Evolutionary conservation across 2,113 vertebrate genomes (phyloP).

Genomic region (Phrynosoma platyrhinos): DNA sequence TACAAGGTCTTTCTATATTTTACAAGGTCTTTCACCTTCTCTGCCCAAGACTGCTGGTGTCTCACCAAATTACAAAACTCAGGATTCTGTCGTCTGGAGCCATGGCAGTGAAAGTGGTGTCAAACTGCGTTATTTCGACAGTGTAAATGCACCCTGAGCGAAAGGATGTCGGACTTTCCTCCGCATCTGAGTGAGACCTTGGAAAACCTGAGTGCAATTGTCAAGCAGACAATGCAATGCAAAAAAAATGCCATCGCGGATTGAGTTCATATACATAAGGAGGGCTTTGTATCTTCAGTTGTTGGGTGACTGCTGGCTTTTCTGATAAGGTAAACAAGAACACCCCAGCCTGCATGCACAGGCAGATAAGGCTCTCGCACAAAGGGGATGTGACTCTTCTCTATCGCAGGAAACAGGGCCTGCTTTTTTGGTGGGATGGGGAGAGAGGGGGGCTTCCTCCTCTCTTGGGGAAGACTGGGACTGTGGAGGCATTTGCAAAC

Average conservation of each 20-base stretch:
- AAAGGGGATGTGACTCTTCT: neutral
- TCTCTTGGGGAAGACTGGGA: neutral
- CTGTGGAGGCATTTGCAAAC: neutral
- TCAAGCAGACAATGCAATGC: neutral
- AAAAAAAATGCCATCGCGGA: neutral
- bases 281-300: neutral
- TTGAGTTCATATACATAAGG: neutral
- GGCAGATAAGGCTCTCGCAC: neutral
- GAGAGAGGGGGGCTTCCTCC: too few species aligned
- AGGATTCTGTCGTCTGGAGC: too few species aligned
- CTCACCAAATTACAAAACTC: too few species aligned
- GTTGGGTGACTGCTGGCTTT: neutral
- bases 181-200: neutral
- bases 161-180: neutral
- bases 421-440: neutral
- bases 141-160: too few species aligned
- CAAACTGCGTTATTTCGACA: too few species aligned
- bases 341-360: neutral
- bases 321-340: neutral
- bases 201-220: too few species aligned
- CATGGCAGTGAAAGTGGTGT: too few species aligned
- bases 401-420: conserved; percentile 9
- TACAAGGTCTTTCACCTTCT: too few species aligned
- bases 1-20: too few species aligned
- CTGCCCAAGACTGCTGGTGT: too few species aligned